These are phyloP conservation scores for Hydrozoanthus gracilis DNA, from an alignment of 92 coral and sea anemone genomes.

Conservation along the genomic window DNA sequence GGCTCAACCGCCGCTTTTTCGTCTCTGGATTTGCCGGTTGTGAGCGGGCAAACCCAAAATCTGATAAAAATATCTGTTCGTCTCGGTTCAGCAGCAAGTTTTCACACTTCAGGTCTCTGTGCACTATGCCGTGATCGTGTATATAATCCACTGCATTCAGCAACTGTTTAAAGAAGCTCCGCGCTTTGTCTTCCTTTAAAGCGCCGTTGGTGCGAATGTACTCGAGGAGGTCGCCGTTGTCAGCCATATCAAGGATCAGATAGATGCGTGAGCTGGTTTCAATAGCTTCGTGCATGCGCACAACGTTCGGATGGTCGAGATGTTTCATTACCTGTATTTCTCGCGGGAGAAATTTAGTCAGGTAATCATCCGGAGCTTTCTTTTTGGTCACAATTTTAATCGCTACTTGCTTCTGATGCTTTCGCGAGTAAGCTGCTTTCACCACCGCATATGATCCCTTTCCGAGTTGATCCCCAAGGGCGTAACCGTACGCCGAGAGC, in stretches of 20 bases:
- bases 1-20: constrained; percentile 84
- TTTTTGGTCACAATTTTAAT: constrained; percentile 91
- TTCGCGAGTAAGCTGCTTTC: constrained; percentile 93
- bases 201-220: constrained; percentile 92
- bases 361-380: constrained; percentile 95
- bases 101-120: constrained; percentile 96
- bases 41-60: constrained; percentile 96
- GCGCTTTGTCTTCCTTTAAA: constrained; percentile 85
- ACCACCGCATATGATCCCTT: constrained; percentile 98
- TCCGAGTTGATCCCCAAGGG: constrained; percentile 93
- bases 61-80: constrained; percentile 84
- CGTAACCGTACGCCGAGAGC: constrained; percentile 91
- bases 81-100: constrained; percentile 88
- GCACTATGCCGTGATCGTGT: constrained; percentile 90
- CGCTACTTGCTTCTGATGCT: constrained; percentile 89
- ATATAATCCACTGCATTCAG: constrained; percentile 89
- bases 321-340: constrained; percentile 98
- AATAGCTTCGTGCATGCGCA: constrained; percentile 93
- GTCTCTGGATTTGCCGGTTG: constrained; percentile 86
- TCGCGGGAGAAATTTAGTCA: constrained; percentile 96
- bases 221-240: constrained; percentile 94
- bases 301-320: constrained; percentile 87
- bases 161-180: constrained; percentile 89
- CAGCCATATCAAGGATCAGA: constrained; percentile 95
- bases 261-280: constrained; percentile 96